A percentile compares a stretch with the other conserved stretches of the same genome.
Conservation (phyloP, 2,888 invertebrate species). For the Blomia tropicalis region DNA sequence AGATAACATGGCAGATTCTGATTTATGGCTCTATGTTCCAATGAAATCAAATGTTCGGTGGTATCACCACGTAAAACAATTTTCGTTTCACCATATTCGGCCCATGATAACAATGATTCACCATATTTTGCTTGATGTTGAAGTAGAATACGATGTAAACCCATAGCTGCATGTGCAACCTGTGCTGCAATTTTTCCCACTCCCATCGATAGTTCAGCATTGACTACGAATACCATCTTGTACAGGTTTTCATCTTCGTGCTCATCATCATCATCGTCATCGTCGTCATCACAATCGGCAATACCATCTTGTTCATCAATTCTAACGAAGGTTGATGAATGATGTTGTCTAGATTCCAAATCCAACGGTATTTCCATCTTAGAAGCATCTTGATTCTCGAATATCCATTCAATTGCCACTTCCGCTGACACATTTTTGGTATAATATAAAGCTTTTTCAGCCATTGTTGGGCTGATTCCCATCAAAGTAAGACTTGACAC, state of each 20-base stretch:
- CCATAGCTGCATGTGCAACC: conserved; percentile 46
- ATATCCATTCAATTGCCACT: conserved; percentile 42
- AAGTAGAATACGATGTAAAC: conserved; percentile 41
- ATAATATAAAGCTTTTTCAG: conserved; percentile 41
- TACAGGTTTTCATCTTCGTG: conserved; percentile 35
- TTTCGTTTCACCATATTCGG: conserved; percentile 39
- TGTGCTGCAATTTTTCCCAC: conserved; percentile 47
- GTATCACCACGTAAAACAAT: conserved; percentile 38
- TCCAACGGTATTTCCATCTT: conserved; percentile 29
- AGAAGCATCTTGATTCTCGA: conserved; percentile 39
- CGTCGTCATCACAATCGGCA: conserved; percentile 31
- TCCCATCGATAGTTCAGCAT: conserved; percentile 46
- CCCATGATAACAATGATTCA: conserved; percentile 37
- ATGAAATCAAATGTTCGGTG: conserved; percentile 37
- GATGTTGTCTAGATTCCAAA: conserved; percentile 31
- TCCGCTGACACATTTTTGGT: conserved; percentile 44
- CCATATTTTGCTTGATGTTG: conserved; percentile 36
- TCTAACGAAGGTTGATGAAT: background rate
- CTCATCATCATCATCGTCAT: conserved; percentile 31
- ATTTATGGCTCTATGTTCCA: conserved; percentile 37
- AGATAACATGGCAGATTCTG: conserved; percentile 38
- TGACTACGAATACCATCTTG: conserved; percentile 51
- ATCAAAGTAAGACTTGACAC: conserved; percentile 37
- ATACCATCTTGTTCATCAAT: background rate
- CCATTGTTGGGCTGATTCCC: conserved; percentile 39